These are phyloP conservation scores for Morinoia aosen DNA, from an alignment of 2,888 invertebrate genomes.

Conservation along the genomic window DNA sequence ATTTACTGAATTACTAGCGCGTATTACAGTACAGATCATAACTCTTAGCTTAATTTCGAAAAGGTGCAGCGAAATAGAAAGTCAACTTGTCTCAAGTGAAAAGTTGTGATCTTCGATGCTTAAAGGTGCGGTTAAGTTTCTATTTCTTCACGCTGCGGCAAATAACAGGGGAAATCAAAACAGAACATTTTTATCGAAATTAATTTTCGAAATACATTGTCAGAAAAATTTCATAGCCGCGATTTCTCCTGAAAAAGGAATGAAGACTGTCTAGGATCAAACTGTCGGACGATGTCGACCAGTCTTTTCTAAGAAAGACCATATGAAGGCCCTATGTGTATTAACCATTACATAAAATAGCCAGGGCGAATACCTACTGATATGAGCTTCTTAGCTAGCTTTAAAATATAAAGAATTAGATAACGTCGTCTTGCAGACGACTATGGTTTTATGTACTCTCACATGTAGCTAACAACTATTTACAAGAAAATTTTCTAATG, in stretches of 20 bases:
- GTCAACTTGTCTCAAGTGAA: too few relatives aligned
- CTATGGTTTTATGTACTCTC: not conserved
- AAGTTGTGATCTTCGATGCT: not conserved
- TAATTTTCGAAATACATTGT: not conserved
- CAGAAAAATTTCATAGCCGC: not conserved
- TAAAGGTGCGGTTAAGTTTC: not conserved
- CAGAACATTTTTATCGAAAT: not conserved
- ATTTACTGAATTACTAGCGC: not conserved
- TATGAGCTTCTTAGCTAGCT: conserved; percentile 8
- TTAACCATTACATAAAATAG: not conserved
- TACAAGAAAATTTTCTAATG: not conserved
- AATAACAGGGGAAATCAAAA: not conserved
- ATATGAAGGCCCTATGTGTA: not conserved
- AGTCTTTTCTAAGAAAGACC: not conserved
- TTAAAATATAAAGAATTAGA: not conserved
- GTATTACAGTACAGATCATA: not conserved
- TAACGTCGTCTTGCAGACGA: conserved; percentile 20
- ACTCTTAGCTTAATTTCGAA: not conserved
- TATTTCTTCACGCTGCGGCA: not conserved
- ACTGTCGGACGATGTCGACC: not conserved
- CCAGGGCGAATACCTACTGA: conserved; percentile 9
- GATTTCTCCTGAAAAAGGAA: not conserved
- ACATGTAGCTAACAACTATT: not conserved
- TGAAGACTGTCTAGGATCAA: not conserved
- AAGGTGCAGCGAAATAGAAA: not conserved